phyloP scores from a whole-genome alignment of 2,113 vertebrate species.

The Lynx canadensis region DNA sequence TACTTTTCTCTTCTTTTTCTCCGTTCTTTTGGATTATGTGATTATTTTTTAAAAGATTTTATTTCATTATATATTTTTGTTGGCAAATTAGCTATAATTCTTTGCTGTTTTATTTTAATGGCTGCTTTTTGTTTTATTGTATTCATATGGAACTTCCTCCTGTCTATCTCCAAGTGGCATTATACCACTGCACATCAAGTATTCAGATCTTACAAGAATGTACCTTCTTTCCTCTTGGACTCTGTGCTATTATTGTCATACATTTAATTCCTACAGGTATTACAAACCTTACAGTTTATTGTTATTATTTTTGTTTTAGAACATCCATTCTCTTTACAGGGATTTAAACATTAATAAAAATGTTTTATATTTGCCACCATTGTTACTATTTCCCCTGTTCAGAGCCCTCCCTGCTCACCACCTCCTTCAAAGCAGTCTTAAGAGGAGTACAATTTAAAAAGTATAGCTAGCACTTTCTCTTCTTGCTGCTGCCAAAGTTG shows the following conservation, averaged over 20 bases:
- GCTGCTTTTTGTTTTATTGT: background rate
- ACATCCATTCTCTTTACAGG: slow-evolving; percentile 5
- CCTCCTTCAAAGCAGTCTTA: background rate
- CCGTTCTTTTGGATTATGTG: background rate
- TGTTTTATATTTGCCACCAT: background rate
- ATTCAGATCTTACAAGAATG: background rate
- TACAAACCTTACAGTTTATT: background rate
- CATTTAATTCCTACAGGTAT: background rate
- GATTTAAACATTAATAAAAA: background rate
- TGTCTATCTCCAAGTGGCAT: background rate
- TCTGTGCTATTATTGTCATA: background rate
- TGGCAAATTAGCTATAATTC: slow-evolving; percentile 12
- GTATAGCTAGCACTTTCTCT: background rate
- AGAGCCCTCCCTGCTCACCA: background rate
- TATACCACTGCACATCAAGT: background rate
- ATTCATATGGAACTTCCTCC: background rate
- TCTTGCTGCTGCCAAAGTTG: background rate
- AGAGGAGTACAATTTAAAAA: background rate
- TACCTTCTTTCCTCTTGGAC: background rate
- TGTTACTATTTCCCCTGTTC: background rate
- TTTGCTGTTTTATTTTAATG: slow-evolving; percentile 6
- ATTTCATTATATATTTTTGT: slow-evolving; percentile 7
- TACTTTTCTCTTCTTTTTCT: background rate
- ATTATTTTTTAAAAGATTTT: background rate
- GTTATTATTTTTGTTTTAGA: slow-evolving; percentile 36